Base-by-base conservation (phyloP, 2,797 vertebrate species). In the Rhinella marina region DNA sequence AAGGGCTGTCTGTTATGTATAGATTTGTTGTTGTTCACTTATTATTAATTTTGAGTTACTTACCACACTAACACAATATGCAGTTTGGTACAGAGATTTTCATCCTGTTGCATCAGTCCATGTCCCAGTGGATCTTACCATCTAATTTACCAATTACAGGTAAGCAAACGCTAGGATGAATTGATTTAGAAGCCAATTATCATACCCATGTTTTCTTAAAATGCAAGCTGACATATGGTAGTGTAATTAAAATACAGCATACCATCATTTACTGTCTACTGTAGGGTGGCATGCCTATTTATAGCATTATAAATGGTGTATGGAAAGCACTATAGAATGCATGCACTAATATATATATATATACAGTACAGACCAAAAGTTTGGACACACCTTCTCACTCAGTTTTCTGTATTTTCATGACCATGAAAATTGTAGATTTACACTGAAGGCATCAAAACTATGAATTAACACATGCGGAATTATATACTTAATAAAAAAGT, bases 71-170 rank as follows among this genome's bases (percentile, higher is more conserved):
- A 19, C 19, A n/a, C 50, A 77, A 54, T 54, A 14, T 52, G 23
- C 75, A 23, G 48, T 7, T 2, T 10, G 21, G 23, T 77, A 25
- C 12, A 16, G 23, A 52, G 41, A 52, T 50, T 77, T 77, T 12
- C 75, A 77, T 77, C 75, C n/a, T 77, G 54, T 77, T 77, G 21
- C 75, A 77, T 52, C 75, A n/a, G 50, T n/a, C 50, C 25, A 13
- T n/a, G 50, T 77, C 75, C 75, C 75, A 54, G n/a, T 77, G 50
- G 75, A 77, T 77, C 75, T n/a, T 25, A n/a, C 75, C n/a, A 59
- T 80, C 78, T 80, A 80, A 80, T 80, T 80, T 32, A 80, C 56
- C 56, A 59, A 80, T 80, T 59, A 80, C 78, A 80, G 27, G 78
- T 23, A 57, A 25, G 50, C 17, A 59, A 59, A 80, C 54, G 61